Conservation (phyloP, 2,113 vertebrate genomes). For the Numenius arquata region DNA sequence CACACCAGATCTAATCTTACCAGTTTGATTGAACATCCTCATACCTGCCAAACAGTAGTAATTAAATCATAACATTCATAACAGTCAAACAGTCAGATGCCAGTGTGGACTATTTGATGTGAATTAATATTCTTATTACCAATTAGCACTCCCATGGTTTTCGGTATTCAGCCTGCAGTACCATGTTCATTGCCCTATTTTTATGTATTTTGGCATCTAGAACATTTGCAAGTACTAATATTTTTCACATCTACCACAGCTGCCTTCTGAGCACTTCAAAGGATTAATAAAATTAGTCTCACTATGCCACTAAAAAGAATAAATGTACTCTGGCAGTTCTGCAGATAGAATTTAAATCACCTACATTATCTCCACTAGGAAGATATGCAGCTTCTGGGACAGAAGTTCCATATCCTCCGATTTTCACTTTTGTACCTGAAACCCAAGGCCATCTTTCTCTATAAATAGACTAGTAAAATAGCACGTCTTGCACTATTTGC, state of each 20-base stretch:
- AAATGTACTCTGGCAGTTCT: background rate
- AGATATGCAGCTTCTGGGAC: background rate
- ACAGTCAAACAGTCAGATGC: background rate
- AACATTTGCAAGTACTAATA: background rate
- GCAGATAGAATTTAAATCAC: background rate
- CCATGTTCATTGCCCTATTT: background rate
- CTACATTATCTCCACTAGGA: background rate
- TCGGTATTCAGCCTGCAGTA: background rate
- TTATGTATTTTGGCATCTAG: background rate
- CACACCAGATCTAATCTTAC: background rate
- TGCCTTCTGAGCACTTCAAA: background rate
- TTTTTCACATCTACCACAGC: background rate
- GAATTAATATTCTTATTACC: background rate
- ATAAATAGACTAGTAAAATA: background rate
- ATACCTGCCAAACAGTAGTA: background rate
- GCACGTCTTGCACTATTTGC: background rate
- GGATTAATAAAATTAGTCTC: constrained; percentile 12
- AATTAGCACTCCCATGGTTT: background rate
- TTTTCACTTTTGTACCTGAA: background rate
- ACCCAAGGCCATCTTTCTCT: background rate
- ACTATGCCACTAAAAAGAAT: background rate
- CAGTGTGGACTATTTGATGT: background rate
- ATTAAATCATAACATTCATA: background rate
- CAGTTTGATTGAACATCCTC: background rate
- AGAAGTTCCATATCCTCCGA: accelerated